Evolutionary conservation across 2,113 vertebrate genomes (phyloP), one percentile per base, ranked within the genome.

Genomic region (Pollachius pollachius): DNA sequence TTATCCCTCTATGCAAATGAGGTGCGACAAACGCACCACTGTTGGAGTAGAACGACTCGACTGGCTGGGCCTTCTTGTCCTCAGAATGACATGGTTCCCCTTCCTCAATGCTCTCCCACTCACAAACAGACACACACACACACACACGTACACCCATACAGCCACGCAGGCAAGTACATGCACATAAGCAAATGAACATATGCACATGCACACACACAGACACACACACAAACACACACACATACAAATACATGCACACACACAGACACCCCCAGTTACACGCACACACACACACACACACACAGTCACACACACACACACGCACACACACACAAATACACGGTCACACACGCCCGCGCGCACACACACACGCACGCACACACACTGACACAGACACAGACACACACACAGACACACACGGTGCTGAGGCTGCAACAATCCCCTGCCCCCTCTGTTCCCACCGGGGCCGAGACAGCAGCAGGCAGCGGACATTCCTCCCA

Each of bases 381-480:
- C 62, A 41, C 11, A 7, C 34, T 4, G 4, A 7, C 34, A 37
- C 7, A 37, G 4, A 37, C 34, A 37, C 34, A 37, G 4, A 37
- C 34, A 37, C 52, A 37, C 37, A 11, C 37, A 41, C 37, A 41
- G 3, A 41, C 37, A 48, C 41, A 48, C 41, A 48, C 41, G 68
- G 74, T 82, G 81, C 84, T 73, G 86, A 83, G 78, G 64, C 68
- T 79, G 81, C 85, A 73, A 78, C 73, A 77, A 73, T 75, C 67
- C 71, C 69, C 19, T 27, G 70, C 76, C 25, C 62, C 64, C 17
- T 13, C 15, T 1, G 57, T 15, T 30, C 63, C 70, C 34, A 54
- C 72, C 67, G 66, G 57, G 76, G 59, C 76, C 72, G 27, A 54
- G 63, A 65, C 62, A 72, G 62, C 76, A 81, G 67, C 67, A 67